phyloP scores from a whole-genome alignment of 2,797 vertebrate species.

The Botia almorhae region DNA sequence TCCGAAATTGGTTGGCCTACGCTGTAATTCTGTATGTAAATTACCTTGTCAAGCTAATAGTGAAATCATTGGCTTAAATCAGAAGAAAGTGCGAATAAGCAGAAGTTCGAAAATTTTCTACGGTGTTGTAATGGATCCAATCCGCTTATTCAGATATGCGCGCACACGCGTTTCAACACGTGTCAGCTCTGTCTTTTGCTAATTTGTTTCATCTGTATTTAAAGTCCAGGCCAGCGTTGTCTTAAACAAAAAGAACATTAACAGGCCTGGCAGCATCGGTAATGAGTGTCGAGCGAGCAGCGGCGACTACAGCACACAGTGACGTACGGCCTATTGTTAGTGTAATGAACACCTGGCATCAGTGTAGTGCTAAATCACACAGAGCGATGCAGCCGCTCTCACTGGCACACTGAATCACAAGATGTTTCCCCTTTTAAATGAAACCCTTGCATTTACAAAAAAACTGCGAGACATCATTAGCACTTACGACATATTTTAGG shows the following conservation, averaged over 20 bases:
- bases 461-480: not conserved
- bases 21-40: slow-evolving; percentile 21
- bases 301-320: slow-evolving; percentile 62
- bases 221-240: slow-evolving; percentile 78
- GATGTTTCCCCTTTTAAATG: slow-evolving; percentile 33
- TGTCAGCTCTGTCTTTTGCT: slow-evolving; percentile 39
- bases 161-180: slow-evolving; percentile 11
- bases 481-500: not conserved
- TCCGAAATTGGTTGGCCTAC: not conserved
- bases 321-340: slow-evolving; percentile 80
- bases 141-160: not conserved
- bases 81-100: not conserved
- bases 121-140: not conserved
- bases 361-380: slow-evolving; percentile 73
- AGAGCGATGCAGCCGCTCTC: slow-evolving; percentile 66
- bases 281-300: slow-evolving; percentile 74
- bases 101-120: not conserved
- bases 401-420: slow-evolving; percentile 60
- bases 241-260: slow-evolving; percentile 86
- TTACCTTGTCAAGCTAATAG: not conserved
- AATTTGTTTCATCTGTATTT: slow-evolving; percentile 71
- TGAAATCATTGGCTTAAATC: slow-evolving; percentile 29
- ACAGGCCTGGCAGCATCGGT: slow-evolving; percentile 76
- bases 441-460: not conserved
- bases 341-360: slow-evolving; percentile 85